Evolutionary conservation across 2,113 vertebrate genomes (phyloP).

Genomic region (Deroptyus accipitrinus): DNA sequence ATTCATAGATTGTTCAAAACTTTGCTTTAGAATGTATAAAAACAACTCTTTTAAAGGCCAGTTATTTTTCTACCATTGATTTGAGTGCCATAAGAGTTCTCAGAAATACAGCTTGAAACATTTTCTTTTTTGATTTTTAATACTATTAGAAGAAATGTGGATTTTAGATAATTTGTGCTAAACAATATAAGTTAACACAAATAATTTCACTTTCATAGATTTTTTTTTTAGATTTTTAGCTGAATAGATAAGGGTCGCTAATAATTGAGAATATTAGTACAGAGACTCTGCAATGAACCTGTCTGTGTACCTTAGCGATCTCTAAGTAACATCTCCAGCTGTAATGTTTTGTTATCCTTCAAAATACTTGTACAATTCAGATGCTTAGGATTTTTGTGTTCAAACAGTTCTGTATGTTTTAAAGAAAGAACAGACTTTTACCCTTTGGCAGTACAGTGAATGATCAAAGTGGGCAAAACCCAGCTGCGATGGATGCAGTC

Average conservation of each 20-base stretch:
- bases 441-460: not conserved
- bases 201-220: not conserved
- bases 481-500: not conserved
- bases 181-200: not conserved
- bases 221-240: not conserved
- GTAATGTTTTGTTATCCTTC: not conserved
- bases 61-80: not conserved
- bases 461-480: not conserved
- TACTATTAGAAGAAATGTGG: not conserved
- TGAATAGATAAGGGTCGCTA: not conserved
- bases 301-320: not conserved
- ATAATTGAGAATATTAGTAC: not conserved
- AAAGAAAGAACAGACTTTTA: not conserved
- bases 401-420: not conserved
- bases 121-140: not conserved
- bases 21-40: not conserved
- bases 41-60: fast-evolving
- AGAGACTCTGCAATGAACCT: not conserved
- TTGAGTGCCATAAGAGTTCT: not conserved
- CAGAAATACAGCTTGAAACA: not conserved
- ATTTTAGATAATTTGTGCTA: not conserved
- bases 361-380: not conserved
- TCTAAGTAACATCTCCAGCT: not conserved
- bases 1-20: not conserved
- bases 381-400: not conserved